Percentiles rank a stretch among this genome's conserved stretches.
Evolutionary conservation across 1,140 invertebrate species (phyloP).

Genomic region (Harlomillsia oculata): DNA sequence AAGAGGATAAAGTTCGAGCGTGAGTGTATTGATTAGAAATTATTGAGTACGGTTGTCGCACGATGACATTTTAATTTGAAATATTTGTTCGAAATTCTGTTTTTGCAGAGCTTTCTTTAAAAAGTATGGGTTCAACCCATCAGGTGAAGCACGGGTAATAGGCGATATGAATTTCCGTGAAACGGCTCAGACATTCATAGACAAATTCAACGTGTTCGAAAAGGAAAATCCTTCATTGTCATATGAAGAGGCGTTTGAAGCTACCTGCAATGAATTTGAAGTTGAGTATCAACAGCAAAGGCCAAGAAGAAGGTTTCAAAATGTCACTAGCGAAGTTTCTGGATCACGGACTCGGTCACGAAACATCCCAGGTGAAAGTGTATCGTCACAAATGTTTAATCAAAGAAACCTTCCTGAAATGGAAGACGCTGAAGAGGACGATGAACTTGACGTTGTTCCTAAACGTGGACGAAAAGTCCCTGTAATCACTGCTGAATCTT

Average conservation of each 20-base stretch:
- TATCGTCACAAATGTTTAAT: neutral
- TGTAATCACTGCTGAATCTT: conserved; percentile 13
- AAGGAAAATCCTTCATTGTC: conserved; percentile 18
- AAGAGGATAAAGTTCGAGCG: conserved; percentile 76
- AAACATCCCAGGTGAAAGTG: neutral
- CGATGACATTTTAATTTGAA: no score
- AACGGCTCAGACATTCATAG: conserved; percentile 20
- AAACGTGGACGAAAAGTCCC: neutral
- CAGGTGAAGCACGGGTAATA: conserved; percentile 17
- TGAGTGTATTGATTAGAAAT: conserved; percentile 44
- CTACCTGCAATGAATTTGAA: neutral
- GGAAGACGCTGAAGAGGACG: neutral
- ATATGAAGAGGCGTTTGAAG: conserved; percentile 20
- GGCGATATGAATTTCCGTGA: conserved; percentile 7
- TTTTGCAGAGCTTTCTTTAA: conserved; percentile 12
- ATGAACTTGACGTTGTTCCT: neutral
- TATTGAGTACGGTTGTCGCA: neutral
- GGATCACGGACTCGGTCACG: neutral
- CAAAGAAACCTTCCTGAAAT: neutral
- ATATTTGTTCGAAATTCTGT: neutral
- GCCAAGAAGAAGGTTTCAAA: no score
- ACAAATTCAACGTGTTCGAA: conserved; percentile 25
- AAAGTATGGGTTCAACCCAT: conserved; percentile 30
- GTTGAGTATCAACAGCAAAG: neutral
- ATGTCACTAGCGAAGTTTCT: neutral